Base-by-base conservation (phyloP, 2,888 invertebrate species). In the Athalia rosae region DNA sequence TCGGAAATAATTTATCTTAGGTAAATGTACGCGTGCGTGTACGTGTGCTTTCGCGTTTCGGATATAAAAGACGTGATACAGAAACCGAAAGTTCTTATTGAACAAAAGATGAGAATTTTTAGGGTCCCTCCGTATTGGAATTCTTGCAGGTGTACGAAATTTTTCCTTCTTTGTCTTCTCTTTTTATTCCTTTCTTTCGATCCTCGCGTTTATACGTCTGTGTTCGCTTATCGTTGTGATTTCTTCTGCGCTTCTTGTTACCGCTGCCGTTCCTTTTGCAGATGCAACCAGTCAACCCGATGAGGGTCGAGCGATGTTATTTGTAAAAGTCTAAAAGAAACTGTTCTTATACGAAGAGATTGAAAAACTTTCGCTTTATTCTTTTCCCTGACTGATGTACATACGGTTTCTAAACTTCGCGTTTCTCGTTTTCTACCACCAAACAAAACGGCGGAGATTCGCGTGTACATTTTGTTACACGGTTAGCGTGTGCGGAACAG, bases 301-400 rank as follows among this genome's bases (percentile, higher is more conserved):
- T 11, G 28, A 15, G 3, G 28, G 28, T 28, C 28, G 28, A 28
- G 45, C 15, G 58, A 58, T 45, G n/a, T 71, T 71, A 58, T 56
- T 71, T 71, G 58, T 71, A 71, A 69, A 58, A 13, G 71, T 71
- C 41, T 13, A 47, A 9, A 45, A 45, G 58, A 7, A 58, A 28
- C 28, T 28, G 45, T 58, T 71, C 15, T 45, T 71, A n/a, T 15
- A 45, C 45, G 43, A 7, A 58, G 58, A 71, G 71, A 71, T 71
- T 71, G 71, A 71, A 71, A 71, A 71, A 71, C 43, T 71, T 67
- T 41, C 4, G 67, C 11, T 28, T 71, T 58, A 58, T 71, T 71
- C 58, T 71, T 45, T 45, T 56, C 71, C 45, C 8, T 58, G 71
- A 58, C 41, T 43, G 56, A 71, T 58, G 58, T 71, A 71, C 58